phyloP scores from a whole-genome alignment of 2,113 vertebrate genomes.

The Gavia stellata region DNA sequence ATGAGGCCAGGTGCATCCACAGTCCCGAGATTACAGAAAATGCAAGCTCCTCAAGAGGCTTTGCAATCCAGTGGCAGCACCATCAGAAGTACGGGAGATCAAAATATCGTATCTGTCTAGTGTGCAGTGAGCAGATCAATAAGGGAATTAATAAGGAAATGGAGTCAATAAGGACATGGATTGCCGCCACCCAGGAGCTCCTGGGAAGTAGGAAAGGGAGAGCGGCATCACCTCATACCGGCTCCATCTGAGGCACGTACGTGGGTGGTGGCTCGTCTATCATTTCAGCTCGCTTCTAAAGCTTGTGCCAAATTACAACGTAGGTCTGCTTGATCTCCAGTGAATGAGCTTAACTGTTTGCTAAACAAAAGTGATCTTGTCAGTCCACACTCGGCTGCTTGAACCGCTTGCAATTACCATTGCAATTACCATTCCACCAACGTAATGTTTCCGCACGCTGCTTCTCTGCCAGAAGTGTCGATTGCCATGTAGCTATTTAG shows the following conservation, averaged over 20 bases:
- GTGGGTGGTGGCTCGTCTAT: neutral
- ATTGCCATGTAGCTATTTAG: neutral
- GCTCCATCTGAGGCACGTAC: neutral
- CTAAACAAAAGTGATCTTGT: conserved; percentile 28
- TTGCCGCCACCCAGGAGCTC: neutral
- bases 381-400: neutral
- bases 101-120: neutral
- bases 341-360: conserved; percentile 12
- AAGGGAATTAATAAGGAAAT: conserved; percentile 9
- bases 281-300: neutral
- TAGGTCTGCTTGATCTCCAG: neutral
- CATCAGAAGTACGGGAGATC: neutral
- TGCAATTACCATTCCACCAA: neutral
- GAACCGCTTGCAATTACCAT: neutral
- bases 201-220: neutral
- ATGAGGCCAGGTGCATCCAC: neutral
- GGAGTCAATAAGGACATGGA: neutral
- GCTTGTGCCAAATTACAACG: neutral
- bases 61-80: neutral
- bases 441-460: rapidly evolving
- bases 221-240: rapidly evolving
- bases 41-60: neutral
- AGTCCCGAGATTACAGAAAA: neutral
- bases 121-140: neutral
- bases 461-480: neutral